phyloP scores from a whole-genome alignment of 2,113 vertebrate species.

The Ivindomyrus marchei region DNA sequence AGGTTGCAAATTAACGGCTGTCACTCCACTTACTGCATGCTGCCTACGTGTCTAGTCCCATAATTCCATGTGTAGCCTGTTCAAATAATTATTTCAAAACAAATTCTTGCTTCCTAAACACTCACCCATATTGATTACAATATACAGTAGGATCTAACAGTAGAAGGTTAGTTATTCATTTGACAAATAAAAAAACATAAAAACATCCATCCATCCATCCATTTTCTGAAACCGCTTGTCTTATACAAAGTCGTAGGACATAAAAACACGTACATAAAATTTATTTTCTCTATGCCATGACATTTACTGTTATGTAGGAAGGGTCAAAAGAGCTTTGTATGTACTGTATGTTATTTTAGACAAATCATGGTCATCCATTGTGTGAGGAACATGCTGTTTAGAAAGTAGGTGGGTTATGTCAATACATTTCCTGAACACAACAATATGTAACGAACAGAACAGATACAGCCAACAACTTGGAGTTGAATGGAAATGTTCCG shows the following conservation, averaged over 20 bases:
- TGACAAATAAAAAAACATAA: not conserved
- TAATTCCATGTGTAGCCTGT: not conserved
- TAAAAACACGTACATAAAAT: not conserved
- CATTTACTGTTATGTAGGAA: not conserved
- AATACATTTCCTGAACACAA: not conserved
- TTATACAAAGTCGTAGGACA: too few relatives aligned
- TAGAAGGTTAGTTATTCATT: not conserved
- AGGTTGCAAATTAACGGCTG: not conserved
- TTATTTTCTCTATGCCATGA: not conserved
- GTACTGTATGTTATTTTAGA: not conserved
- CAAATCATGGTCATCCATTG: not conserved
- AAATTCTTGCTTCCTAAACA: not conserved
- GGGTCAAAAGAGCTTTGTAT: not conserved
- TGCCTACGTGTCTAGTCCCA: not conserved
- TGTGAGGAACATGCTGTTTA: not conserved
- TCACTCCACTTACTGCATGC: not conserved
- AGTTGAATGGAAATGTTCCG: not conserved
- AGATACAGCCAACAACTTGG: not conserved
- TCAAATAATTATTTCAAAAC: slow-evolving; percentile 1
- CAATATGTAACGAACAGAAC: not conserved
- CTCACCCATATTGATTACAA: not conserved
- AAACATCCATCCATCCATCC: too few relatives aligned
- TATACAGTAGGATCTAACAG: not conserved
- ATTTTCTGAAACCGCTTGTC: too few relatives aligned
- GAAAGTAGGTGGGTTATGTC: not conserved